A percentile compares a stretch with the other conserved stretches of the same genome.
These are phyloP conservation scores for Pogonomyrmex californicus DNA, from an alignment of 1,140 invertebrate genomes.

Conservation along the genomic window DNA sequence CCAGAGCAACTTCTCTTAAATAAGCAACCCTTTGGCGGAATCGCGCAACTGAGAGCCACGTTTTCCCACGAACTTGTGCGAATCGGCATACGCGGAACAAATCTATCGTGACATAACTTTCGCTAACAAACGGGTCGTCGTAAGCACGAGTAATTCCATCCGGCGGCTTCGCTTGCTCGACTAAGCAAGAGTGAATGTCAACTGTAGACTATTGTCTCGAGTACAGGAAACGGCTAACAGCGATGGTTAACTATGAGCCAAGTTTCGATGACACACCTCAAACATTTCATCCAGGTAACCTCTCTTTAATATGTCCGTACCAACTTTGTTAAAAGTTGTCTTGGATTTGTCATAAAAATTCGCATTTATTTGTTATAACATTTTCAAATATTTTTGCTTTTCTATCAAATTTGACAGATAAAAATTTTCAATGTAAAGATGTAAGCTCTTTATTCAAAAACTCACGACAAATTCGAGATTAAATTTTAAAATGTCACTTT, in stretches of 20 bases:
- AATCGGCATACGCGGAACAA: constrained; percentile 35
- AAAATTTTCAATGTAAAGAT: neutral
- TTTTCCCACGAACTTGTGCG: constrained; percentile 39
- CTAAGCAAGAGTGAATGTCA: constrained; percentile 42
- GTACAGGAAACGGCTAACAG: neutral
- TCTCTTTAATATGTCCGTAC: neutral
- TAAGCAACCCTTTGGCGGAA: constrained; percentile 64
- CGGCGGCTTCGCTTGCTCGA: neutral
- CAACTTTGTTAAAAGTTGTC: neutral
- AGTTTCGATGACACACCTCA: neutral
- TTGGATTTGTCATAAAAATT: neutral
- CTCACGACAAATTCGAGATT: neutral
- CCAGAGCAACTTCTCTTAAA: constrained; percentile 56
- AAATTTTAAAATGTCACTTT: neutral
- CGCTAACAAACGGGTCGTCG: constrained; percentile 45
- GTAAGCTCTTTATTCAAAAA: neutral
- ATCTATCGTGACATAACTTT: constrained; percentile 68
- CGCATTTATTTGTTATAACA: neutral
- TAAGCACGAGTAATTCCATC: constrained; percentile 22
- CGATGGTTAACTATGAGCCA: neutral
- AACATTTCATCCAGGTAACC: constrained; percentile 13
- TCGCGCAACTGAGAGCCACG: constrained; percentile 20
- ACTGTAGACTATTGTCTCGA: constrained; percentile 28
- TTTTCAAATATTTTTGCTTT: neutral
- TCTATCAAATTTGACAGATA: neutral